phyloP scores from a whole-genome alignment of 2,888 invertebrate genomes.

The Thalpophila matura region DNA sequence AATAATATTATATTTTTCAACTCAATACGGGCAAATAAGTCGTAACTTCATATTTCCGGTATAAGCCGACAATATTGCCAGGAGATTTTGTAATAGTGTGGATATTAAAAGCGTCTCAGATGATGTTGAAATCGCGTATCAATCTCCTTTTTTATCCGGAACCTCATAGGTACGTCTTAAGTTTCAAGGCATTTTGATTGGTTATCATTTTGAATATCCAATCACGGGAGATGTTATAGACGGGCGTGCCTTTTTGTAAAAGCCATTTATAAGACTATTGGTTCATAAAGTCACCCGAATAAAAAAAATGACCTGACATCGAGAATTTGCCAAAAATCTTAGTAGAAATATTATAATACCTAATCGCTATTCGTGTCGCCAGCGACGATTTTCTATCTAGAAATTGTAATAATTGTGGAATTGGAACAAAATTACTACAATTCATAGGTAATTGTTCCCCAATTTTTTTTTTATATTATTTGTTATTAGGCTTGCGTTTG shows the following conservation, averaged over 20 bases:
- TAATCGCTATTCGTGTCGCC: too few species aligned
- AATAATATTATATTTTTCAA: not conserved
- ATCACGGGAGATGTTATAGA: not conserved
- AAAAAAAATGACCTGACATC: too few species aligned
- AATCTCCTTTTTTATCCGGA: not conserved
- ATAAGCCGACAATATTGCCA: constrained; percentile 23
- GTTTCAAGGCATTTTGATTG: too few species aligned
- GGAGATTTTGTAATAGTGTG: constrained; percentile 5
- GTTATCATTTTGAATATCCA: not conserved
- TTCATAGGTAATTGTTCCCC: too few species aligned
- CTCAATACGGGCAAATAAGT: constrained; percentile 3
- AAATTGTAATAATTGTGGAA: too few species aligned
- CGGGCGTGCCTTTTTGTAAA: not conserved
- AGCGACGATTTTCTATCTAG: too few species aligned
- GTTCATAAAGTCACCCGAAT: not conserved
- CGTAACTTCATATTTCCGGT: constrained; percentile 4
- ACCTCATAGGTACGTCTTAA: not conserved
- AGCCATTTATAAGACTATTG: not conserved
- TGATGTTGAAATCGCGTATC: not conserved
- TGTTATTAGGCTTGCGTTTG: too few species aligned
- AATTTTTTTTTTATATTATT: too few species aligned
- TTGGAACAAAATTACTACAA: too few species aligned
- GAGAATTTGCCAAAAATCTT: too few species aligned
- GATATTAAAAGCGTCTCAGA: not conserved
- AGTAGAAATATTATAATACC: too few species aligned